Conservation (phyloP, 2,113 vertebrate species). For the Trachemys scripta region DNA sequence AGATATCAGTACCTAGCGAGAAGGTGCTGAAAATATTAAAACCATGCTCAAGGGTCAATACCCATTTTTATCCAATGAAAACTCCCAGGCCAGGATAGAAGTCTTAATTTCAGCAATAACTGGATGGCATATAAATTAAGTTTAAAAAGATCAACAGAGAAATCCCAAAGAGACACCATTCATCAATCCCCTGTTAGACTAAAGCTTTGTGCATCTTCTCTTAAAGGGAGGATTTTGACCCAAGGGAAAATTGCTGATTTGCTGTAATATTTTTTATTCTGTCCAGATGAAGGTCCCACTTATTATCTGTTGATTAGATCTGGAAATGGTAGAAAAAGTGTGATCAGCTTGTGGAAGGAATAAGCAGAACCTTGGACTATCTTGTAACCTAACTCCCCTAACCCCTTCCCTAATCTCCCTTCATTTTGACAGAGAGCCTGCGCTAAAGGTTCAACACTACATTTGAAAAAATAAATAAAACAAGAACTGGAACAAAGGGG, state of each 20-base stretch:
- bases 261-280: background rate
- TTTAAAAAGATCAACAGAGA: background rate
- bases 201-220: background rate
- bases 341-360: background rate
- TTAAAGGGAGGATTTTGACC: background rate
- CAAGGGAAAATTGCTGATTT: background rate
- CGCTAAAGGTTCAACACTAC: background rate
- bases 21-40: background rate
- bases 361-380: background rate
- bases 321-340: background rate
- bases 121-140: background rate
- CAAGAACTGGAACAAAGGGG: conserved; percentile 34
- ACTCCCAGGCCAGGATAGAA: background rate
- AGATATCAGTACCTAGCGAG: background rate
- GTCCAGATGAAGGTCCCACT: background rate
- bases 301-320: background rate
- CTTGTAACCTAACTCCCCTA: background rate
- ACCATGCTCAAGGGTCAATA: background rate
- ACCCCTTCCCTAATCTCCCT: background rate
- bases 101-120: background rate
- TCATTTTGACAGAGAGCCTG: background rate
- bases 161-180: background rate
- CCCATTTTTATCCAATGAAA: background rate
- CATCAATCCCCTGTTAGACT: background rate
- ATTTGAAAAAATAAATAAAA: background rate